A percentile compares a stretch with the other conserved stretches of the same genome.
Conservation (phyloP, 2,888 invertebrate species). For the Acleris literana region DNA sequence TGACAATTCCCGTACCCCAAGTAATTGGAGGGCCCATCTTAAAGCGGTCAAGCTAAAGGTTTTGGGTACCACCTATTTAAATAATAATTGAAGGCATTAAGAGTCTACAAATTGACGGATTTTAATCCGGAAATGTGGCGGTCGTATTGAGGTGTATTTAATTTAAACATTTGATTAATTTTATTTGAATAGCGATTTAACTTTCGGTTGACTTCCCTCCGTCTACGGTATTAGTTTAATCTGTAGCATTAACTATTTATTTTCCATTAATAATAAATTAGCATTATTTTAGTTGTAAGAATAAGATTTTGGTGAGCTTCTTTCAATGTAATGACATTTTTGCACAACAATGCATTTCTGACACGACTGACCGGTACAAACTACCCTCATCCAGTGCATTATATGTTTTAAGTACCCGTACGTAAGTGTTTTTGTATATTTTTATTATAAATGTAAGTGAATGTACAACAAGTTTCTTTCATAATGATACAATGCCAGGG, state of each 20-base stretch:
- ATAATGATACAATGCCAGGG: slow-evolving; percentile 61
- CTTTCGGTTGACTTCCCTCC: slow-evolving; percentile 67
- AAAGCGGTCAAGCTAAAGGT: no score
- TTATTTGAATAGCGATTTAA: slow-evolving; percentile 49
- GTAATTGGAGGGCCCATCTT: no score
- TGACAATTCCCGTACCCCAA: no score
- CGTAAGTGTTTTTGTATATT: slow-evolving; percentile 73
- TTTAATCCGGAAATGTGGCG: neutral
- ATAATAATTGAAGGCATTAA: no score
- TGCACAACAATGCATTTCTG: slow-evolving; percentile 66
- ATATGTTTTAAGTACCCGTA: slow-evolving; percentile 68
- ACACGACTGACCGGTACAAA: slow-evolving; percentile 75
- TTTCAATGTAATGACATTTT: slow-evolving; percentile 61
- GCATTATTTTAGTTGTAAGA: slow-evolving; percentile 46
- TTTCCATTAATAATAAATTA: slow-evolving; percentile 55
- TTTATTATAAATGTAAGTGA: slow-evolving; percentile 61
- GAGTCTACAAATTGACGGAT: no score
- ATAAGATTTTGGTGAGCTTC: slow-evolving; percentile 62
- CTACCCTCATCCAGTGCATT: slow-evolving; percentile 77
- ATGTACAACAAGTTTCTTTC: slow-evolving; percentile 60
- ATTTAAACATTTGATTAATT: neutral
- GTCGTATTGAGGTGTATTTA: slow-evolving; percentile 15
- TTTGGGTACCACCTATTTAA: no score
- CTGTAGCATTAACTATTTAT: slow-evolving; percentile 64
- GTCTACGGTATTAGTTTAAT: slow-evolving; percentile 59